These are phyloP conservation scores for Hippocampus comes DNA, from an alignment of 2,113 vertebrate genomes.

Conservation along the genomic window DNA sequence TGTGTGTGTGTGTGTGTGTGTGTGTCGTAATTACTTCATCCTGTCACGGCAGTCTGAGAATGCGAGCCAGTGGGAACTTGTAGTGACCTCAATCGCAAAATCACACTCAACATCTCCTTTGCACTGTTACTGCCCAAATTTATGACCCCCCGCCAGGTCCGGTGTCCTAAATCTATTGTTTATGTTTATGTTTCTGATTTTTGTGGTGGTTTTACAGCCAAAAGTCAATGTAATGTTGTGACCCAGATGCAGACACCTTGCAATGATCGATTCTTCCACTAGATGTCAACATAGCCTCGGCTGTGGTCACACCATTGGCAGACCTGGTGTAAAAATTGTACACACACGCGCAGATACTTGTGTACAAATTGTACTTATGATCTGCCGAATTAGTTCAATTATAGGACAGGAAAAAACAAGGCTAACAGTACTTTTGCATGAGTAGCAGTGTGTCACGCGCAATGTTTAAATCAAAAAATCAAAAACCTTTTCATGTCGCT, in stretches of 20 bases:
- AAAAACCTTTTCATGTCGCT: background rate
- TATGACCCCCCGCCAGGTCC: background rate
- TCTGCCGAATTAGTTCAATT: background rate
- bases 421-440: background rate
- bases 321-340: background rate
- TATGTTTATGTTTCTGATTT: background rate
- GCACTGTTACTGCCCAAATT: background rate
- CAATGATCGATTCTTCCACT: background rate
- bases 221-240: background rate
- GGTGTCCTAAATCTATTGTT: background rate
- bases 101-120: conserved; percentile 32
- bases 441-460: background rate
- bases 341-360: background rate
- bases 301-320: background rate
- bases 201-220: background rate
- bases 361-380: background rate
- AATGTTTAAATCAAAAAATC: background rate
- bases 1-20: conserved; percentile 47
- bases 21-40: conserved; percentile 64
- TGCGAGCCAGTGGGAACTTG: conserved; percentile 70
- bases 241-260: background rate
- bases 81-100: conserved; percentile 43
- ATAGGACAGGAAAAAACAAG: background rate
- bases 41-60: conserved; percentile 72
- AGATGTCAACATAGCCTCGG: background rate